Evolutionary conservation across 2,797 vertebrate genomes (phyloP).

Genomic region (Pristis pectinata): DNA sequence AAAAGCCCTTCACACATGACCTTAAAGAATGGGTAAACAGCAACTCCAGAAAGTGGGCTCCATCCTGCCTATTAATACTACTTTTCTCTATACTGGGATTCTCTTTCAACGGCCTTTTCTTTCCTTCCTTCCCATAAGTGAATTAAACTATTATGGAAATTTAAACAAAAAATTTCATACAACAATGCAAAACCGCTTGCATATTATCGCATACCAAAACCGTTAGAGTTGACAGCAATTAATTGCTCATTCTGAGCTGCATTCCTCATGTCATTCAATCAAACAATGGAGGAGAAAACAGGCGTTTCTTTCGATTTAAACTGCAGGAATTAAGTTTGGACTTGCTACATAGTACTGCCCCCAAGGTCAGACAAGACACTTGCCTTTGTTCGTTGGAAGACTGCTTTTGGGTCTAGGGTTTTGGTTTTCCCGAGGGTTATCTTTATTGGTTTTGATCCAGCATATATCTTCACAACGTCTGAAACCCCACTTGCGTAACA

Average conservation of each 20-base stretch:
- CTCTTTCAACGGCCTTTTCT: slow-evolving; percentile 30
- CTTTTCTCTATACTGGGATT: neutral
- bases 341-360: neutral
- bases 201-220: neutral
- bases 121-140: slow-evolving; percentile 20
- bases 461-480: slow-evolving; percentile 96
- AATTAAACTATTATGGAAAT: slow-evolving; percentile 36
- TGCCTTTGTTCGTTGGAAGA: slow-evolving; percentile 98
- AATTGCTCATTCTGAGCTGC: slow-evolving; percentile 7
- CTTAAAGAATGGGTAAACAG: no score
- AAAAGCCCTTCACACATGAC: no score
- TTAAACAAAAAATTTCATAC: slow-evolving; percentile 26
- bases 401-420: slow-evolving; percentile 90
- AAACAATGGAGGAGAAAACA: slow-evolving; percentile 21
- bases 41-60: no score
- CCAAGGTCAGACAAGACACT: neutral
- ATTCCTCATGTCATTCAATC: neutral
- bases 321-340: neutral
- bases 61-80: no score
- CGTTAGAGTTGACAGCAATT: slow-evolving; percentile 37
- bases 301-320: neutral
- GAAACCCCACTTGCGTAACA: slow-evolving; percentile 97
- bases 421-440: slow-evolving; percentile 96
- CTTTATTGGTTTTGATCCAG: slow-evolving; percentile 99
- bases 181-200: neutral